phyloP scores from a whole-genome alignment of 2,888 invertebrate species.

The Pyrochroa serraticornis region DNA sequence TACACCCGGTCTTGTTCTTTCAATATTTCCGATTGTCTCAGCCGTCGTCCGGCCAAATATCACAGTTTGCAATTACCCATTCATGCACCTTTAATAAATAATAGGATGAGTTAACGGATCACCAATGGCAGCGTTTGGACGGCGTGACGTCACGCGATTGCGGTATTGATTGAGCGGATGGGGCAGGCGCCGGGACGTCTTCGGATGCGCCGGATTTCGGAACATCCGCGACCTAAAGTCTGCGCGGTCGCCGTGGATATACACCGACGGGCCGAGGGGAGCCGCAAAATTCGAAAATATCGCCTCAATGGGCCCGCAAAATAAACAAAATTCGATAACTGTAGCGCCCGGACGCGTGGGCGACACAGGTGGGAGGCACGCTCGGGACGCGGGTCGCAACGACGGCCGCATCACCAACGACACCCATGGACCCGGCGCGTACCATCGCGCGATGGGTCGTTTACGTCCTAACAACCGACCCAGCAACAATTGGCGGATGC shows the following conservation, averaged over 20 bases:
- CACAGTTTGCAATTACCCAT: conserved; percentile 58
- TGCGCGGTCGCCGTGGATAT: conserved; percentile 7
- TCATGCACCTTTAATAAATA: conserved; percentile 64
- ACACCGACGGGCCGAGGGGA: too few relatives aligned
- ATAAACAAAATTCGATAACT: too few relatives aligned
- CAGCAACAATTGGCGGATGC: too few relatives aligned
- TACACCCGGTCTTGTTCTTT: conserved; percentile 9
- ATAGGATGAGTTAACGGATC: conserved; percentile 61
- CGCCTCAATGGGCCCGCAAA: too few relatives aligned
- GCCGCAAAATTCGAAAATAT: too few relatives aligned
- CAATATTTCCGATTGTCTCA: conserved; percentile 44
- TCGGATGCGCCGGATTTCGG: conserved; percentile 30
- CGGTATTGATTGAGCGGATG: conserved; percentile 59
- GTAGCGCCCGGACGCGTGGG: too few relatives aligned
- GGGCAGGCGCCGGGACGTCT: conserved; percentile 46
- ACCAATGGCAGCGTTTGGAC: conserved; percentile 60
- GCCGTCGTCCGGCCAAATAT: conserved; percentile 53
- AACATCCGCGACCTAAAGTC: neutral
- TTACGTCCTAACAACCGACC: too few relatives aligned
- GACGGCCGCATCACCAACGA: too few relatives aligned
- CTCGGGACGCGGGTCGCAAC: too few relatives aligned
- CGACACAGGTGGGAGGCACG: too few relatives aligned
- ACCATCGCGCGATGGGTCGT: too few relatives aligned
- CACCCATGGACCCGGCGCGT: too few relatives aligned
- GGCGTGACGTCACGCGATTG: conserved; percentile 61